Evolutionary conservation across 2,888 invertebrate species (phyloP).

Genomic region (Saturnia pavonia): DNA sequence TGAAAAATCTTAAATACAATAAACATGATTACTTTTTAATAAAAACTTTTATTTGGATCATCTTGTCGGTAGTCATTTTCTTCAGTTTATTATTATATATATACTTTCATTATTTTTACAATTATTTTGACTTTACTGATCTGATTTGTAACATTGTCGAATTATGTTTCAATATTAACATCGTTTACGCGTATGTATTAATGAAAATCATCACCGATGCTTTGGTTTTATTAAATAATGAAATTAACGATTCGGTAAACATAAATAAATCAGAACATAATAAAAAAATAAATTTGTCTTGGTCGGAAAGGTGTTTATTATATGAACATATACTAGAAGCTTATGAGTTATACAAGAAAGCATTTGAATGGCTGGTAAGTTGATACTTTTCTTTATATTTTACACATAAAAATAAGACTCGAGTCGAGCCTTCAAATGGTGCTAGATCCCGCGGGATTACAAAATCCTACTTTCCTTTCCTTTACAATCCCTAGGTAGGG

Average conservation of each 20-base stretch:
- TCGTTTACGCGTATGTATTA: conserved; percentile 19
- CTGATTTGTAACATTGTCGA: not conserved
- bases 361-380: conserved; percentile 28
- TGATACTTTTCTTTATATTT: not conserved
- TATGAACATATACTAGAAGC: conserved; percentile 25
- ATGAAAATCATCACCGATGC: conserved; percentile 24
- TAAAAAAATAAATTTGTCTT: not conserved
- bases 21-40: not conserved
- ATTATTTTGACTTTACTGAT: conserved; percentile 2
- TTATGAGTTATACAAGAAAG: conserved; percentile 22
- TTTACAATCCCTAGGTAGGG: too few species aligned
- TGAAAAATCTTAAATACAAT: conserved; percentile 19
- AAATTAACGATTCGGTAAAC: not conserved
- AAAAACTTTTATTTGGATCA: conserved; percentile 11
- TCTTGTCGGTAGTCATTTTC: not conserved
- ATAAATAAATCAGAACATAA: not conserved
- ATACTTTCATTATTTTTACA: not conserved
- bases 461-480: too few species aligned
- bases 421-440: too few species aligned
- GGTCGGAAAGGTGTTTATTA: not conserved
- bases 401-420: too few species aligned
- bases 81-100: not conserved
- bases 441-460: too few species aligned
- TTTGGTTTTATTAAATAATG: conserved; percentile 19
- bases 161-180: conserved; percentile 11